Conservation (phyloP, 2,797 vertebrate genomes). For the Lacerta agilis region DNA sequence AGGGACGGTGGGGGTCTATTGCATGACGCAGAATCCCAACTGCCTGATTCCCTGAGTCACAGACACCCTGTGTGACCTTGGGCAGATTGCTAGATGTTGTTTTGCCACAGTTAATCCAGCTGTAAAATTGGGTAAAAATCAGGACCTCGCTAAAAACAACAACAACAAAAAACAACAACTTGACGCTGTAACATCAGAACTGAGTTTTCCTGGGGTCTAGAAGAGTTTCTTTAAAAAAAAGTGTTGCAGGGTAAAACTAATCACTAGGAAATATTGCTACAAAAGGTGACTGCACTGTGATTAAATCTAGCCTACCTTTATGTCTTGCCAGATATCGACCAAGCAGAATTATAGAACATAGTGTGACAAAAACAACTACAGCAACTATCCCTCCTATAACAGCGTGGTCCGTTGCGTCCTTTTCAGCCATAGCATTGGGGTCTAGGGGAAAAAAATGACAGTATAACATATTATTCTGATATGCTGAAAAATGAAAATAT, state of each 20-base stretch:
- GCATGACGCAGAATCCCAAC: constrained; percentile 1
- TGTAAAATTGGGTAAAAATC: constrained; percentile 45
- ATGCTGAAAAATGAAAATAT: constrained; percentile 36
- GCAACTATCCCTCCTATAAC: constrained; percentile 98
- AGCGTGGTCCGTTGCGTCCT: constrained; percentile 92
- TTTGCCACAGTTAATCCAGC: constrained; percentile 42
- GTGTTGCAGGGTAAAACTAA: constrained; percentile 1
- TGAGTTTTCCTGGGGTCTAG: neutral
- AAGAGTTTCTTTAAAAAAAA: neutral
- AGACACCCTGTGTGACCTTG: neutral
- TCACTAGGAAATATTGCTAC: constrained; percentile 26
- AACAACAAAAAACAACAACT: neutral
- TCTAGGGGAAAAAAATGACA: constrained; percentile 79
- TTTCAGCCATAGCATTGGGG: constrained; percentile 91
- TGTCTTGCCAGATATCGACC: constrained; percentile 98
- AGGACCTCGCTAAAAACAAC: constrained; percentile 12
- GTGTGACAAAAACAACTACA: constrained; percentile 97
- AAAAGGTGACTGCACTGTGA: constrained; percentile 23
- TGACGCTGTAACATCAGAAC: neutral
- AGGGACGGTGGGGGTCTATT: neutral
- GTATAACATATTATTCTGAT: constrained; percentile 24
- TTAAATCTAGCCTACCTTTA: constrained; percentile 88
- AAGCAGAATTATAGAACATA: constrained; percentile 98
- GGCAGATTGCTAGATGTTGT: constrained; percentile 14
- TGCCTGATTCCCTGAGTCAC: neutral